Conservation (phyloP, 2,797 vertebrate species). For the Aeoliscus strigatus region DNA sequence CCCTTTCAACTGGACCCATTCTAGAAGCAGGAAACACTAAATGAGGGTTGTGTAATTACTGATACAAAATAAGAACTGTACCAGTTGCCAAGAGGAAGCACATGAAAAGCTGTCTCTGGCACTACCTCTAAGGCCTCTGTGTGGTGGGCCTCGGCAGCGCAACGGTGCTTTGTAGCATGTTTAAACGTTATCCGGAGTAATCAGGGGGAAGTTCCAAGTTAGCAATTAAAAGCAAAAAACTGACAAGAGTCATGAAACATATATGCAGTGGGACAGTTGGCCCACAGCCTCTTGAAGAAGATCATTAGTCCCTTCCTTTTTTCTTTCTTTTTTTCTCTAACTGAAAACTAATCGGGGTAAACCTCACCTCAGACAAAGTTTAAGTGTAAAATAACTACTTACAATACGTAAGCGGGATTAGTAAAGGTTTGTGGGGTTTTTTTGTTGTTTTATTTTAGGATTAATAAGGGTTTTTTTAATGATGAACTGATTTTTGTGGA, state of each 20-base stretch:
- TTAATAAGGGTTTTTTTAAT: too few relatives aligned
- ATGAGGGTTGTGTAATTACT: conserved; percentile 39
- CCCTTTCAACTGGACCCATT: conserved; percentile 11
- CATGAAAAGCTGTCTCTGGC: conserved; percentile 51
- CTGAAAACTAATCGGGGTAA: conserved; percentile 31
- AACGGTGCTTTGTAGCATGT: conserved; percentile 50
- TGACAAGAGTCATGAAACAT: conserved; percentile 66
- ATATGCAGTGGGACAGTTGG: conserved; percentile 61
- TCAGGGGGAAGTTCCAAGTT: conserved; percentile 47
- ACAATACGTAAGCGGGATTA: too few relatives aligned
- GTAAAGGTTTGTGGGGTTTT: too few relatives aligned
- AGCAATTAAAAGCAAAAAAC: conserved; percentile 61
- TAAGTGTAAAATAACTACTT: too few relatives aligned
- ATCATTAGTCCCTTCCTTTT: conserved; percentile 44
- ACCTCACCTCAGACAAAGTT: too few relatives aligned
- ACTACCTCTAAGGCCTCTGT: conserved; percentile 40
- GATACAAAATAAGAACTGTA: conserved; percentile 42
- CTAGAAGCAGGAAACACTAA: conserved; percentile 14
- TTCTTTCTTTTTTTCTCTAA: conserved; percentile 18
- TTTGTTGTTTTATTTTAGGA: too few relatives aligned
- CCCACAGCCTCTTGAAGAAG: conserved; percentile 44
- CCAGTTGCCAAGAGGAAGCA: conserved; percentile 44
- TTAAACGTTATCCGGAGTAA: conserved; percentile 61
- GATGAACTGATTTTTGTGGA: conserved; percentile 9
- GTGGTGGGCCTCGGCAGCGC: conserved; percentile 54